phyloP scores from a whole-genome alignment of 2,888 invertebrate genomes.

The Theretra japonica region DNA sequence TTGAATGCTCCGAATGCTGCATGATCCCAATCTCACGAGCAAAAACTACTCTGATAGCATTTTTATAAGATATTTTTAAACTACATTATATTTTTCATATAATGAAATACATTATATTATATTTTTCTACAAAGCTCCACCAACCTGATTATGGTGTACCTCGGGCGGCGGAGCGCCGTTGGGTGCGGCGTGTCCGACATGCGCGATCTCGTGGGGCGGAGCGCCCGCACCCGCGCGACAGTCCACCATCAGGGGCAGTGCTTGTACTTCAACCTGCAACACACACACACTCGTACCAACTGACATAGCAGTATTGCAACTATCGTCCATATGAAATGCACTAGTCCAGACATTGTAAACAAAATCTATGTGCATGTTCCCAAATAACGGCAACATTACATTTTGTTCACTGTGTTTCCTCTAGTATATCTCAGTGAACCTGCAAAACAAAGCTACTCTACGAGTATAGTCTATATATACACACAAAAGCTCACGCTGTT shows the following conservation, averaged over 20 bases:
- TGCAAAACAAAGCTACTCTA: neutral
- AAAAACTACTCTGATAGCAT: too few relatives aligned
- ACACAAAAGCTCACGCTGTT: neutral
- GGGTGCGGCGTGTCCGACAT: conserved; percentile 57
- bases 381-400: too few relatives aligned
- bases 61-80: too few relatives aligned
- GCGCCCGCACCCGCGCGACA: conserved; percentile 71
- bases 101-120: too few relatives aligned
- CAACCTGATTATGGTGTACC: conserved; percentile 63
- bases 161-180: conserved; percentile 63
- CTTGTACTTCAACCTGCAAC: conserved; percentile 73
- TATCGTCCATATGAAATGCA: too few relatives aligned
- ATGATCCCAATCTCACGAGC: too few relatives aligned
- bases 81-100: too few relatives aligned
- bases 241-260: conserved; percentile 80
- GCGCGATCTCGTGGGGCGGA: conserved; percentile 68
- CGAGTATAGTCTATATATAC: too few relatives aligned
- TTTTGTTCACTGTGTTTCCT: too few relatives aligned
- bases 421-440: neutral
- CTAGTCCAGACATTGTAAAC: too few relatives aligned
- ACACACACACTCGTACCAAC: neutral
- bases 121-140: neutral
- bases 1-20: too few relatives aligned
- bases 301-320: neutral
- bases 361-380: too few relatives aligned